These are phyloP conservation scores for Coremacera marginata DNA, from an alignment of 2,888 invertebrate genomes.

Conservation along the genomic window DNA sequence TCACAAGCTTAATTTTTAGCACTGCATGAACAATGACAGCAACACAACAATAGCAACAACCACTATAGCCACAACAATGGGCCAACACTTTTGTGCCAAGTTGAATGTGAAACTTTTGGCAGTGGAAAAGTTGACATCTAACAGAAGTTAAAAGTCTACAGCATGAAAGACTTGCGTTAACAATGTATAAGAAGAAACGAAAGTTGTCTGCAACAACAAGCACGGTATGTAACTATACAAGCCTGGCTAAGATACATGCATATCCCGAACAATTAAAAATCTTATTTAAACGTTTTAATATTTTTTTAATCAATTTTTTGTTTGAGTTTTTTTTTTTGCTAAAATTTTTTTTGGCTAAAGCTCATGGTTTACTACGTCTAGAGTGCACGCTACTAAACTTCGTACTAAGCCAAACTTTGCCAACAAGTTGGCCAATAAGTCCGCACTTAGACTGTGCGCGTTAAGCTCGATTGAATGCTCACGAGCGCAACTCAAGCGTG, in stretches of 20 bases:
- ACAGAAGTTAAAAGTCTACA: constrained; percentile 11
- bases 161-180: constrained; percentile 5
- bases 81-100: not conserved
- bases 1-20: constrained; percentile 47
- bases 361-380: constrained; percentile 53
- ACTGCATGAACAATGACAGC: not conserved
- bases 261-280: constrained; percentile 46
- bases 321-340: constrained; percentile 13
- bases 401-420: constrained; percentile 39
- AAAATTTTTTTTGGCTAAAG: constrained; percentile 22
- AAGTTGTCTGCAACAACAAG: constrained; percentile 42
- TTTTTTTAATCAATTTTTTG: constrained; percentile 35
- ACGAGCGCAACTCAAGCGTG: constrained; percentile 8
- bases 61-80: not conserved
- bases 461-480: constrained; percentile 13
- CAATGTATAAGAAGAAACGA: constrained; percentile 53
- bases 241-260: constrained; percentile 52
- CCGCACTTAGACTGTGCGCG: not conserved
- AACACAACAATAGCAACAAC: not conserved
- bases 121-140: not conserved
- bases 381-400: constrained; percentile 43
- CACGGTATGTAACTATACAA: not conserved
- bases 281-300: constrained; percentile 42
- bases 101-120: constrained; percentile 17
- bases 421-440: constrained; percentile 31